Percentiles rank a stretch among this genome's conserved stretches.
phyloP scores from a whole-genome alignment of 2,888 invertebrate species.

The Trypoxylon attenuatum region DNA sequence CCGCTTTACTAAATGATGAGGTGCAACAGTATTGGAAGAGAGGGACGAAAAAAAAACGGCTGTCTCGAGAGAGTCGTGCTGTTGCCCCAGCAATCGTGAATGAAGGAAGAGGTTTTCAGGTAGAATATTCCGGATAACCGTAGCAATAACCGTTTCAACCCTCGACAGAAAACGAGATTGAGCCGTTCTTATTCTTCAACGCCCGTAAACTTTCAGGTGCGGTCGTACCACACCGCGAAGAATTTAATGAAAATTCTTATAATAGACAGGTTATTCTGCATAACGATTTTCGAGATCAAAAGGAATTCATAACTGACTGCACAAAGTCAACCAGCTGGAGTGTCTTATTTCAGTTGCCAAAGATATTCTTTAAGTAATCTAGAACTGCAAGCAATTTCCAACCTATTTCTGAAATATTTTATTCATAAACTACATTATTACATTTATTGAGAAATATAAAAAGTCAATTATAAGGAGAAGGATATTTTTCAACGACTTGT shows the following conservation, averaged over 20 bases:
- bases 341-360: too few species aligned
- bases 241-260: slow-evolving; percentile 24
- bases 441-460: too few species aligned
- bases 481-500: too few species aligned
- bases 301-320: too few species aligned
- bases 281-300: too few species aligned
- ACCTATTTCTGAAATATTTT: too few species aligned
- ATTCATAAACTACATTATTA: too few species aligned
- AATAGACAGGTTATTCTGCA: not conserved
- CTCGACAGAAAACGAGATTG: slow-evolving; percentile 46
- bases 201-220: slow-evolving; percentile 6
- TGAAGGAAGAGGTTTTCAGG: slow-evolving; percentile 36
- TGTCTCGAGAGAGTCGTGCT: slow-evolving; percentile 35
- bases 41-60: slow-evolving; percentile 21
- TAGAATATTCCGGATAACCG: slow-evolving; percentile 51
- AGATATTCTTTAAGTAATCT: too few species aligned
- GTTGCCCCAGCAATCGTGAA: slow-evolving; percentile 32
- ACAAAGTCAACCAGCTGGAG: too few species aligned
- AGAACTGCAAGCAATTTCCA: too few species aligned
- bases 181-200: slow-evolving; percentile 36
- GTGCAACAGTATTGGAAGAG: slow-evolving; percentile 30
- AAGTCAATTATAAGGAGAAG: too few species aligned
- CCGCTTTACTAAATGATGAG: slow-evolving; percentile 35
- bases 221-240: not conserved
- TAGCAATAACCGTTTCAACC: slow-evolving; percentile 52